Conservation (phyloP, 2,888 invertebrate species). For the Lasioglossum vierecki region DNA sequence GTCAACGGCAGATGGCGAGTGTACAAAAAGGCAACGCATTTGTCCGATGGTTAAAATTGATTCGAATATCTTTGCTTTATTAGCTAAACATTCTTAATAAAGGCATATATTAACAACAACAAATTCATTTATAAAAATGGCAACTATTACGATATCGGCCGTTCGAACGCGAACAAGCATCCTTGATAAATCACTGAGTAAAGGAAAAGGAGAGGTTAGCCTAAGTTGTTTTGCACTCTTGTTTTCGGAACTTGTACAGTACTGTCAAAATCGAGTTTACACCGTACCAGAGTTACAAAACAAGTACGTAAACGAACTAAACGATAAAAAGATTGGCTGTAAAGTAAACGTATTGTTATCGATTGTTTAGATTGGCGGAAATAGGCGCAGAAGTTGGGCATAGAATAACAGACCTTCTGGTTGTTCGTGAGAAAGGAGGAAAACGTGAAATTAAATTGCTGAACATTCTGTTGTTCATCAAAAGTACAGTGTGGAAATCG, state of each 20-base stretch:
- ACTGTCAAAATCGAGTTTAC: constrained; percentile 97
- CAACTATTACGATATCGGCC: constrained; percentile 79
- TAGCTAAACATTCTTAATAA: not conserved
- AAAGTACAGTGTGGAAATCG: constrained; percentile 98
- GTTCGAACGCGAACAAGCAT: constrained; percentile 90
- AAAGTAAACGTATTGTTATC: constrained; percentile 13
- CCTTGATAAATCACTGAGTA: constrained; percentile 95
- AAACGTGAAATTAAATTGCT: constrained; percentile 98
- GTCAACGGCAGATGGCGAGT: constrained; percentile 39
- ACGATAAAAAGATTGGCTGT: not conserved
- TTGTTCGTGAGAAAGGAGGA: constrained; percentile 95
- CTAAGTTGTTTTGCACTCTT: constrained; percentile 96
- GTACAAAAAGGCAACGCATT: not conserved
- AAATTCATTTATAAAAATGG: constrained; percentile 51
- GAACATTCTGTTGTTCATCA: constrained; percentile 97
- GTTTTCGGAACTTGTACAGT: constrained; percentile 99
- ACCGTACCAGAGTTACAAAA: constrained; percentile 97
- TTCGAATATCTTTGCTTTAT: not conserved
- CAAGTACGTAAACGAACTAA: constrained; percentile 87
- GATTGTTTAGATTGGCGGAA: constrained; percentile 91
- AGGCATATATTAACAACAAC: not conserved
- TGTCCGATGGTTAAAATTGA: not conserved
- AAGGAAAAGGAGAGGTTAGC: constrained; percentile 96
- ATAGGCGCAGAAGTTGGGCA: constrained; percentile 98
- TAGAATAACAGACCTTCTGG: constrained; percentile 96